These are phyloP conservation scores for Actinernus sp. DNA, from an alignment of 92 coral and sea anemone genomes.

Conservation along the genomic window DNA sequence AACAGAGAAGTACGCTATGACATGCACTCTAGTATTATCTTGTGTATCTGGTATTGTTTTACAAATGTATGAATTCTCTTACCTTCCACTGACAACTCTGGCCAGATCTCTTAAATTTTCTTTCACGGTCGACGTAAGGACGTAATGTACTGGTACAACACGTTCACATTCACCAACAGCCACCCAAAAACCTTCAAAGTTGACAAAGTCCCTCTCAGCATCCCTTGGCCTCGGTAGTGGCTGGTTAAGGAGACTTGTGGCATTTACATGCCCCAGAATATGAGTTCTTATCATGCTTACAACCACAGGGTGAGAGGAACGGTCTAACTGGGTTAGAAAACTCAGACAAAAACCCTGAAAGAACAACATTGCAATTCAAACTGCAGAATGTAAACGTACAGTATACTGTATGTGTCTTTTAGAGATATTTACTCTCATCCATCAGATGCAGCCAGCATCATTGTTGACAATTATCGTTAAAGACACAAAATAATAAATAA, in stretches of 20 bases:
- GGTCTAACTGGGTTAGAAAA: constrained; percentile 93
- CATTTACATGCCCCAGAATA: constrained; percentile 92
- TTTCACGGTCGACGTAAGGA: constrained; percentile 88
- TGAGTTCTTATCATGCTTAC: constrained; percentile 69
- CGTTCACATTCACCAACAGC: constrained; percentile 82
- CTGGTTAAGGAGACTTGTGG: constrained; percentile 81
- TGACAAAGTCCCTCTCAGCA: constrained; percentile 48
- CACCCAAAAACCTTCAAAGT: constrained; percentile 97
- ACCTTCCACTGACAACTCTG: constrained; percentile 99
- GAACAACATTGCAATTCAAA: not conserved
- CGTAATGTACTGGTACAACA: constrained; percentile 70
- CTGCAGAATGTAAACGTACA: not conserved
- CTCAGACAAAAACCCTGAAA: constrained; percentile 95
- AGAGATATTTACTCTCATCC: too few species aligned
- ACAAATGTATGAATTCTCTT: too few species aligned
- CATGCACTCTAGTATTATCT: too few species aligned
- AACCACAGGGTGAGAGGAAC: constrained; percentile 90
- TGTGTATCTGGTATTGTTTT: too few species aligned
- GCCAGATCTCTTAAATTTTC: constrained; percentile 85
- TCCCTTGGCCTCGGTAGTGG: constrained; percentile 78
- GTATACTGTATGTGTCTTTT: too few species aligned
- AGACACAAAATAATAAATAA: too few species aligned
- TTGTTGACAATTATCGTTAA: too few species aligned
- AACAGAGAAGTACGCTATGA: too few species aligned
- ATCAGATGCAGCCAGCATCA: too few species aligned